A percentile compares a stretch with the other conserved stretches of the same genome.
Evolutionary conservation across 2,113 vertebrate genomes (phyloP).

Genomic region (Callipepla californica): DNA sequence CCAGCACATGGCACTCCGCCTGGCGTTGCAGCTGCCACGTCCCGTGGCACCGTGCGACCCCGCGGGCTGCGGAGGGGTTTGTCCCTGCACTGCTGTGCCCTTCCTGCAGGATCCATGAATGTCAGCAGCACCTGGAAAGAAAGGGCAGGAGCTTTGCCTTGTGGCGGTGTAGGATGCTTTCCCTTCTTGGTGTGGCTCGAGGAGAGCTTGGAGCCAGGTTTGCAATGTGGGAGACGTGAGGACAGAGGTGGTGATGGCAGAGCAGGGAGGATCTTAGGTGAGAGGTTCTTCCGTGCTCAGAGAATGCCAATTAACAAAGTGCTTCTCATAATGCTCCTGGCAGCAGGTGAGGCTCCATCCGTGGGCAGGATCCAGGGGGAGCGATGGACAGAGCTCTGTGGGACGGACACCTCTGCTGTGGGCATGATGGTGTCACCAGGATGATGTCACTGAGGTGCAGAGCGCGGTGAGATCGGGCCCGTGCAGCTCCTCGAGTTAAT

Average conservation of each 20-base stretch:
- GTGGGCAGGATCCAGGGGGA: background rate
- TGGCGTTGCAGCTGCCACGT: background rate
- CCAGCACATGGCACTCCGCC: background rate
- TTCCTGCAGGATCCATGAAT: background rate
- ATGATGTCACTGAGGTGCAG: background rate
- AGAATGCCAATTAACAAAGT: too few relatives aligned
- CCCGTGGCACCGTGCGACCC: background rate
- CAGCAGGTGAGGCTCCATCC: accelerated
- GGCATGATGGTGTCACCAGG: background rate
- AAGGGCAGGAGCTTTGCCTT: background rate
- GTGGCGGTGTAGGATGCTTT: background rate
- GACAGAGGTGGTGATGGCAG: background rate
- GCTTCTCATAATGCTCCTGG: background rate
- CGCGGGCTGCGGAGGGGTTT: background rate
- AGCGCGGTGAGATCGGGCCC: accelerated
- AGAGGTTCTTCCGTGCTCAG: background rate
- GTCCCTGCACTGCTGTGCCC: background rate
- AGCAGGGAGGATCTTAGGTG: background rate
- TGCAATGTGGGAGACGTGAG: background rate
- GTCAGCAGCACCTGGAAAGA: background rate
- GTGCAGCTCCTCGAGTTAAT: background rate
- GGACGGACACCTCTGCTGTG: too few relatives aligned
- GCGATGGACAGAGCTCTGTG: background rate
- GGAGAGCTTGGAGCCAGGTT: too few relatives aligned
- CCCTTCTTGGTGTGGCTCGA: accelerated